These are phyloP conservation scores for Amphipyra tragopoginis DNA, from an alignment of 2,888 invertebrate species.

Conservation along the genomic window DNA sequence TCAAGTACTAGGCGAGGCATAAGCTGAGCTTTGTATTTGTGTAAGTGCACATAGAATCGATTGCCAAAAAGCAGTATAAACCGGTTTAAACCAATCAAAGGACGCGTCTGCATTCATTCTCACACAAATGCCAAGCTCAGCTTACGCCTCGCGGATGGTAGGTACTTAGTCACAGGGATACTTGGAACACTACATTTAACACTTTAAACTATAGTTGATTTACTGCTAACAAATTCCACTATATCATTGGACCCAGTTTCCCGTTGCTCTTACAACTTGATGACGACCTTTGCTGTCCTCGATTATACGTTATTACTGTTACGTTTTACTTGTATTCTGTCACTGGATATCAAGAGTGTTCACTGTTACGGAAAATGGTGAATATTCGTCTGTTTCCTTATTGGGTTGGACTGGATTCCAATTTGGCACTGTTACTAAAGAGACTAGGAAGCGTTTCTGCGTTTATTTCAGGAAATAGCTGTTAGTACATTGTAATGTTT, in stretches of 20 bases:
- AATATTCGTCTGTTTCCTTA: conserved; percentile 19
- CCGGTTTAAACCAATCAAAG: no score
- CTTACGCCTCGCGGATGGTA: no score
- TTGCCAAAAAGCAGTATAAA: no score
- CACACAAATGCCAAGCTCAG: no score
- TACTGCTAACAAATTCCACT: conserved; percentile 19
- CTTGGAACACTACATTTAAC: no score
- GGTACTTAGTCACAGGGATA: no score
- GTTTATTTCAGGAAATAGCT: background rate
- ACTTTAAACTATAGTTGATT: conserved; percentile 4
- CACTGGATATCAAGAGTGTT: conserved; percentile 17
- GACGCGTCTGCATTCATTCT: no score
- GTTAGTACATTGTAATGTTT: no score
- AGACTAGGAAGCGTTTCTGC: background rate
- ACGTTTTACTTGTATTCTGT: conserved; percentile 50
- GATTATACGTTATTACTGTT: conserved; percentile 57
- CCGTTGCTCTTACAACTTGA: conserved; percentile 53
- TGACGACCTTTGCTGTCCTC: conserved; percentile 57
- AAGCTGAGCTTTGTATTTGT: no score
- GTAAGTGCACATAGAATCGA: no score
- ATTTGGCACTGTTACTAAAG: conserved; percentile 4
- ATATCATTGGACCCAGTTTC: conserved; percentile 26
- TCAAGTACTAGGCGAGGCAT: no score
- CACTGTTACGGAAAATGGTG: conserved; percentile 24
- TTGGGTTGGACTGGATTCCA: background rate